Percentiles rank a stretch among this genome's conserved stretches.
Conservation (phyloP, 2,888 invertebrate species). For the Apodemia zela region DNA sequence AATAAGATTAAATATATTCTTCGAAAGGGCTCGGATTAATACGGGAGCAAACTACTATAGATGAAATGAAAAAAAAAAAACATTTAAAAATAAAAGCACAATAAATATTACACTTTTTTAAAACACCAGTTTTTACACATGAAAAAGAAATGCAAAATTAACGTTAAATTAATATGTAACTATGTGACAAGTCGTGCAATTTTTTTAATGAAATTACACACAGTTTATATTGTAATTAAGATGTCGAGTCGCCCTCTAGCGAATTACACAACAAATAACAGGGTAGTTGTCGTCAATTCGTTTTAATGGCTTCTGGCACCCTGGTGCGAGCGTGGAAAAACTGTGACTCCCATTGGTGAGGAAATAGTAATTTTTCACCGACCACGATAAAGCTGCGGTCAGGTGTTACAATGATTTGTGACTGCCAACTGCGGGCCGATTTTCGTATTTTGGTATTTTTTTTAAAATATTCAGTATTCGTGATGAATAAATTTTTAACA, state of each 20-base stretch:
- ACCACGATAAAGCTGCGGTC: conserved; percentile 66
- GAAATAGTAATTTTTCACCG: conserved; percentile 73
- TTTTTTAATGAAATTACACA: conserved; percentile 8
- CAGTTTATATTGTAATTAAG: conserved; percentile 24
- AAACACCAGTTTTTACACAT: too few relatives aligned
- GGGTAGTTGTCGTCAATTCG: conserved; percentile 64
- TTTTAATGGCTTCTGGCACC: conserved; percentile 58
- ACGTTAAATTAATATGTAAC: not conserved
- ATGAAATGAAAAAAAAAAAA: too few relatives aligned
- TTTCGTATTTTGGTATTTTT: not conserved
- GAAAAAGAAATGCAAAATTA: too few relatives aligned
- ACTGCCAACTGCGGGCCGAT: conserved; percentile 15
- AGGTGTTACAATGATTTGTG: conserved; percentile 78
- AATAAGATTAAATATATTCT: too few relatives aligned
- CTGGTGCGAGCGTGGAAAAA: conserved; percentile 54
- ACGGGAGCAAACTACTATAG: too few relatives aligned
- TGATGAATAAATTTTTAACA: too few relatives aligned
- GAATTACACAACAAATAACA: conserved; percentile 27
- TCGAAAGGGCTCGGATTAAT: too few relatives aligned
- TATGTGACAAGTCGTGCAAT: not conserved
- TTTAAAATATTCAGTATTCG: not conserved
- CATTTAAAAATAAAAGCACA: too few relatives aligned
- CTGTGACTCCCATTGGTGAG: conserved; percentile 52
- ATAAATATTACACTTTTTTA: too few relatives aligned
- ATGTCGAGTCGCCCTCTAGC: conserved; percentile 26